Conservation (phyloP, 2,797 vertebrate species). For the Tauraco hartlaubi region DNA sequence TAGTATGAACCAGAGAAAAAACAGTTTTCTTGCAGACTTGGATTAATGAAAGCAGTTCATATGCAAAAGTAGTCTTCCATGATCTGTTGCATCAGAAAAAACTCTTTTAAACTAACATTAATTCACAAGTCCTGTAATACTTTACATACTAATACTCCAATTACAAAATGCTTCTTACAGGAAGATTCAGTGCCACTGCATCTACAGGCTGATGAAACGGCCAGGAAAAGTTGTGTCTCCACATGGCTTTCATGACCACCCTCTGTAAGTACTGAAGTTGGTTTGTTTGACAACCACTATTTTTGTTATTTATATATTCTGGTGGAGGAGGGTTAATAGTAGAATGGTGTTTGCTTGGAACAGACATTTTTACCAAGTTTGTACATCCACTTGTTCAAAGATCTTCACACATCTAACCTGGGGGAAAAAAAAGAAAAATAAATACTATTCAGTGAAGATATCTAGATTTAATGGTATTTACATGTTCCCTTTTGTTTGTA, state of each 20-base stretch:
- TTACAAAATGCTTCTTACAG: slow-evolving; percentile 83
- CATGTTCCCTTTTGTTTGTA: not conserved
- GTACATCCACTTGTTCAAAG: not conserved
- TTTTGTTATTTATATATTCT: slow-evolving; percentile 84
- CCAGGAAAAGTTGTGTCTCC: slow-evolving; percentile 93
- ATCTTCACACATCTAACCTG: slow-evolving; percentile 1
- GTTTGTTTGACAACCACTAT: slow-evolving; percentile 87
- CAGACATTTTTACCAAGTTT: slow-evolving; percentile 80
- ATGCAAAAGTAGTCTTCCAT: not conserved
- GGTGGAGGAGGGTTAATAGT: slow-evolving; percentile 90
- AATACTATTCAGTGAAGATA: not conserved
- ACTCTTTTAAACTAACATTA: not conserved
- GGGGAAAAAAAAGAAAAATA: not conserved
- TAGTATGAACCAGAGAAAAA: not conserved
- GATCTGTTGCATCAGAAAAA: not conserved
- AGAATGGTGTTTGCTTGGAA: slow-evolving; percentile 65
- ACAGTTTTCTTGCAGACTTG: not conserved
- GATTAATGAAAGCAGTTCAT: not conserved
- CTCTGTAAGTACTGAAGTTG: slow-evolving; percentile 92
- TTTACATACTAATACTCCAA: not conserved
- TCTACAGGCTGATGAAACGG: slow-evolving; percentile 95
- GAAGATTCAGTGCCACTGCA: slow-evolving; percentile 87
- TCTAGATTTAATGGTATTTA: not conserved
- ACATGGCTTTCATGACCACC: slow-evolving; percentile 88
- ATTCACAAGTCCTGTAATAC: not conserved